phyloP scores from a whole-genome alignment of 1,140 invertebrate species.

The Odontomachus brunneus region DNA sequence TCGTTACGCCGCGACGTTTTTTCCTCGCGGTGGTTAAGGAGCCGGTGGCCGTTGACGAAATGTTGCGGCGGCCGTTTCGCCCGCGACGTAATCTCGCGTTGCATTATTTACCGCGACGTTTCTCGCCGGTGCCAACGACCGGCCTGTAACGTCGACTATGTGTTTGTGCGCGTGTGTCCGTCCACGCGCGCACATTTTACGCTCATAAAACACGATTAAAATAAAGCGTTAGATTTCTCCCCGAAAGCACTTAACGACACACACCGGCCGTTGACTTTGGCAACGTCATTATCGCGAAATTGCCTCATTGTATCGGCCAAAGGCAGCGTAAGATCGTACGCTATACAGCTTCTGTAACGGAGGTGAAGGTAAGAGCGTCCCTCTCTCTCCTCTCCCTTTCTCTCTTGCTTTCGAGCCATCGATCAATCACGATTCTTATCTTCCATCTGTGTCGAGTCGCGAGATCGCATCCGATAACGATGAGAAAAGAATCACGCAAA shows the following conservation, averaged over 20 bases:
- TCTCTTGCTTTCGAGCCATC: constrained; percentile 2
- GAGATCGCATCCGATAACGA: constrained; percentile 52
- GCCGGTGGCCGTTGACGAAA: constrained; percentile 46
- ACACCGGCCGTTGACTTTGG: constrained; percentile 52
- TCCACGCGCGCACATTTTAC: constrained; percentile 26
- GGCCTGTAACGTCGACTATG: background rate
- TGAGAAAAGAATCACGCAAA: constrained; percentile 48
- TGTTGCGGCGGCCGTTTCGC: constrained; percentile 12
- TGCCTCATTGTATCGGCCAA: constrained; percentile 48
- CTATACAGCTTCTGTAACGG: constrained; percentile 41
- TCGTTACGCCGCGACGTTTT: constrained; percentile 52
- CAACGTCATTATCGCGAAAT: constrained; percentile 60
- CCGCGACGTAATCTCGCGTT: constrained; percentile 55
- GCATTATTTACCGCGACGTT: constrained; percentile 54
- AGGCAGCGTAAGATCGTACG: constrained; percentile 12
- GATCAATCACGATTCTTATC: constrained; percentile 61
- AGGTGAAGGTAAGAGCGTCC: constrained; percentile 23
- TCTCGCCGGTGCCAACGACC: constrained; percentile 45
- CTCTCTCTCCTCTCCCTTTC: background rate
- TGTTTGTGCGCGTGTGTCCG: too few relatives aligned
- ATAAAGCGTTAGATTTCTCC: constrained; percentile 55
- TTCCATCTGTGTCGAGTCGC: constrained; percentile 45
- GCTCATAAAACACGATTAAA: constrained; percentile 56
- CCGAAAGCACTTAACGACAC: constrained; percentile 57
- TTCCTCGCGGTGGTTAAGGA: constrained; percentile 45